Evolutionary conservation across 2,797 vertebrate species (phyloP), one percentile per base, ranked within the genome.

Genomic region (Labroides dimidiatus): DNA sequence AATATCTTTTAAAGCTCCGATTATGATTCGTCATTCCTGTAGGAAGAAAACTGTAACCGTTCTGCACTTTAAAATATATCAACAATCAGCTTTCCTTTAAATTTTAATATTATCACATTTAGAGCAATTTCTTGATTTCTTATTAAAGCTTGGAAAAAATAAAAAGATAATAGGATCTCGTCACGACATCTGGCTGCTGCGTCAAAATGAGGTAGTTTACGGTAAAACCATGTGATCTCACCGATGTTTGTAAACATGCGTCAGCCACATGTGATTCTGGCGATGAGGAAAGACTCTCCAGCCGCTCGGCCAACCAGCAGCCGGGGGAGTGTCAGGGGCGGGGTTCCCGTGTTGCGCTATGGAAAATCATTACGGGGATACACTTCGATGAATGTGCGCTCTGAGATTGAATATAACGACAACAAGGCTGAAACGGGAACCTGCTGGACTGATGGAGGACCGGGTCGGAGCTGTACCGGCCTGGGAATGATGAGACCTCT

Each of bases 171-270:
- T 2, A 3, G 4, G 15, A n/a, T 57, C 43, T 75, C 5, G 17
- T 51, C 77, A 81, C 77, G 85, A 86, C 84, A 82, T 84, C 75
- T 78, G 72, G 62, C 17, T 54, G 66, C 49, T 89, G 72, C 91
- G 88, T 89, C 86, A 91, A 47, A 61, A 51, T 50, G 73, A 73
- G 45, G 75, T 72, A 50, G 75, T 89, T 92, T 93, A 91, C 92
- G 91, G 91, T 89, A 91, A 92, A 82, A 74, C 90, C 94, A 94
- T 82, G 93, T 94, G 94, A 95, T 83, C 77, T 84, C 81, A 27
- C 56, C 87, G 94, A 94, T 95, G 94, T 95, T 95, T 95, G 94
- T 95, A 95, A 94, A 95, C 93, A 95, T 91, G 94, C 94, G 94
- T 94, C 93, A 90, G 76, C 85, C 92, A 93, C 94, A 94, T 94